Conservation (phyloP, 2,888 invertebrate species). For the Mesochorus sp. region DNA sequence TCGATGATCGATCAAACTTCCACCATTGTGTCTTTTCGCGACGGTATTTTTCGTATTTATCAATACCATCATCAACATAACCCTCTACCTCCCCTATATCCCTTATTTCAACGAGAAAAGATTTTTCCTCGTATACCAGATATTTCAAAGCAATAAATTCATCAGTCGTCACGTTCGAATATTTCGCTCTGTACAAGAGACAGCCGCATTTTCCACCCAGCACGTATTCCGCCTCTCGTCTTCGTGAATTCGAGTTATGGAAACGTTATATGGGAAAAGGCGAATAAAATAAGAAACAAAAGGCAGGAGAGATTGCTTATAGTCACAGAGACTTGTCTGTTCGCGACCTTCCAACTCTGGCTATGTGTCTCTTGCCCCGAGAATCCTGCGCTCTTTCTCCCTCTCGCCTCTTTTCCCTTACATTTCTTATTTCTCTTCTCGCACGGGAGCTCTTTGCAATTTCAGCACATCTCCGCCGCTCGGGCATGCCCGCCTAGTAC, state of each 20-base stretch:
- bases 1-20: not conserved
- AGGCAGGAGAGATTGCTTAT: conserved; percentile 51
- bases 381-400: conserved; percentile 39
- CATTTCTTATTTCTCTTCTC: conserved; percentile 46
- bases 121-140: conserved; percentile 37
- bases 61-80: not conserved
- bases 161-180: conserved; percentile 72
- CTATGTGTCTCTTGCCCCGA: conserved; percentile 41
- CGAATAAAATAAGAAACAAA: conserved; percentile 59
- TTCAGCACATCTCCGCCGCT: conserved; percentile 70
- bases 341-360: conserved; percentile 60
- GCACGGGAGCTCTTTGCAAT: conserved; percentile 70
- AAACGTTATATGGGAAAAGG: conserved; percentile 55
- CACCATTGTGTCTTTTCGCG: not conserved
- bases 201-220: conserved; percentile 37
- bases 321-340: conserved; percentile 50
- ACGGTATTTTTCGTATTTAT: not conserved
- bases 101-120: not conserved
- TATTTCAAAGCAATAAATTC: conserved; percentile 76
- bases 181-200: conserved; percentile 24
- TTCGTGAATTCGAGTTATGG: conserved; percentile 39
- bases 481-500: conserved; percentile 43
- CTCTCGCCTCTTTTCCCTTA: not conserved
- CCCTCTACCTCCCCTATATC: not conserved
- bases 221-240: conserved; percentile 1